Evolutionary conservation across 2,888 invertebrate genomes (phyloP).

Genomic region (Phengaris arion): DNA sequence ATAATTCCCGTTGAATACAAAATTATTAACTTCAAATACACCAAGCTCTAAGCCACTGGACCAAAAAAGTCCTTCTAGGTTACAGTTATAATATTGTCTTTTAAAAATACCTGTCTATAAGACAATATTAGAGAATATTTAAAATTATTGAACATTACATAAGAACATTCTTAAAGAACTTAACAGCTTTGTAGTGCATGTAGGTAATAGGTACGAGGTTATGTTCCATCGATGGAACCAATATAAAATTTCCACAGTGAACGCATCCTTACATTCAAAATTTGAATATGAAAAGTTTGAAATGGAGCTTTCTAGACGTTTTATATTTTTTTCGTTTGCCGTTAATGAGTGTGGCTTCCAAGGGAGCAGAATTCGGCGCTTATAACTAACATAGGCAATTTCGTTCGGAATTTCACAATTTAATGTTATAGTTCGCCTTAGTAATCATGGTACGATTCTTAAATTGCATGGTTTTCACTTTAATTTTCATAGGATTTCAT

Average conservation of each 20-base stretch:
- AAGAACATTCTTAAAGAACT: too few species aligned
- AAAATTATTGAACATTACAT: too few species aligned
- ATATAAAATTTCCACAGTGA: conserved; percentile 38
- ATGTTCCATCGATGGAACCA: not conserved
- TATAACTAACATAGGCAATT: conserved; percentile 48
- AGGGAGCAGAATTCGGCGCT: conserved; percentile 55
- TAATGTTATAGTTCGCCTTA: conserved; percentile 39
- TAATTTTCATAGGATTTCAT: conserved; percentile 25
- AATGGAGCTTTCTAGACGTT: conserved; percentile 64
- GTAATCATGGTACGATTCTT: conserved; percentile 8
- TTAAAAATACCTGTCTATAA: too few species aligned
- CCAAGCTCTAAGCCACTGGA: too few species aligned
- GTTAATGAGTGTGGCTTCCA: conserved; percentile 67
- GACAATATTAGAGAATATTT: too few species aligned
- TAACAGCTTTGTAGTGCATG: too few species aligned
- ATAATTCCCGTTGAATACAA: too few species aligned
- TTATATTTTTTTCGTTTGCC: conserved; percentile 50
- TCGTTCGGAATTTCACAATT: conserved; percentile 40
- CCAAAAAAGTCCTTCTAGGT: too few species aligned
- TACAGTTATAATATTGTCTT: too few species aligned
- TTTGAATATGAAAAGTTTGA: conserved; percentile 71
- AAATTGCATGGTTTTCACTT: conserved; percentile 19
- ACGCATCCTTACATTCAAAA: conserved; percentile 56
- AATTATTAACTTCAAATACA: too few species aligned
- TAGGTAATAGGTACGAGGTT: too few species aligned